phyloP scores from a whole-genome alignment of 2,888 invertebrate genomes.

The Drosophila anceps region DNA sequence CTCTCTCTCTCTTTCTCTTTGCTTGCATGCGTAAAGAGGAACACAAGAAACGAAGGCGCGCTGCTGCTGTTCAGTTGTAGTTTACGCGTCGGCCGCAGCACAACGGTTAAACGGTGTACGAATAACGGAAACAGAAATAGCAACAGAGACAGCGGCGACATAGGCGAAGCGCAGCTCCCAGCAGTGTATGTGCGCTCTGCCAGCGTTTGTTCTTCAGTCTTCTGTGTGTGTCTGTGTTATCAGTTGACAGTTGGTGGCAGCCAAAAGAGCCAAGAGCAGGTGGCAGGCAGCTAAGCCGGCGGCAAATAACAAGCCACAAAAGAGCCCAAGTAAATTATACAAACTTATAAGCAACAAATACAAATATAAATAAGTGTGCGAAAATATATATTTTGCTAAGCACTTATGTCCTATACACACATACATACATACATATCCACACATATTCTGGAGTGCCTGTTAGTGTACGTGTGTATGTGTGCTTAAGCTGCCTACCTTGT shows the following conservation, averaged over 20 bases:
- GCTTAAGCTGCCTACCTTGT: slow-evolving; percentile 24
- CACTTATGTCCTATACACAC: slow-evolving; percentile 28
- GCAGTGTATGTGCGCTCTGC: slow-evolving; percentile 9
- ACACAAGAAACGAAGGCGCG: slow-evolving; percentile 21
- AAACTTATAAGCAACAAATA: slow-evolving; percentile 42
- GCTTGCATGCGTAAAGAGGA: slow-evolving; percentile 24
- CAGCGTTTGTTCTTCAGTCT: slow-evolving; percentile 59
- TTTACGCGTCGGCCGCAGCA: slow-evolving; percentile 80
- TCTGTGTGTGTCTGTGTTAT: slow-evolving; percentile 52
- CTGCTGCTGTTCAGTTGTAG: slow-evolving; percentile 70
- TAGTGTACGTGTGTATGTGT: slow-evolving; percentile 20
- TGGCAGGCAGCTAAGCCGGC: slow-evolving; percentile 61
- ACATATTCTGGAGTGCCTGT: slow-evolving; percentile 9
- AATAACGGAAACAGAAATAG: slow-evolving; percentile 24
- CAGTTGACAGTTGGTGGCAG: slow-evolving; percentile 49
- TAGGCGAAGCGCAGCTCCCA: slow-evolving; percentile 50
- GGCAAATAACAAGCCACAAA: slow-evolving; percentile 44
- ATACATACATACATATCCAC: background rate
- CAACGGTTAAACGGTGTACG: slow-evolving; percentile 48
- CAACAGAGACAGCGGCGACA: slow-evolving; percentile 13
- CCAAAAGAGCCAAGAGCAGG: slow-evolving; percentile 60
- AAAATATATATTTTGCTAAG: slow-evolving; percentile 42
- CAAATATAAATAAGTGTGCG: slow-evolving; percentile 8
- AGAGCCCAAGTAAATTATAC: slow-evolving; percentile 63
- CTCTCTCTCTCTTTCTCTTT: background rate